Percentiles rank a stretch among this genome's conserved stretches.
Conservation (phyloP, 2,113 vertebrate species). For the Turnix velox region DNA sequence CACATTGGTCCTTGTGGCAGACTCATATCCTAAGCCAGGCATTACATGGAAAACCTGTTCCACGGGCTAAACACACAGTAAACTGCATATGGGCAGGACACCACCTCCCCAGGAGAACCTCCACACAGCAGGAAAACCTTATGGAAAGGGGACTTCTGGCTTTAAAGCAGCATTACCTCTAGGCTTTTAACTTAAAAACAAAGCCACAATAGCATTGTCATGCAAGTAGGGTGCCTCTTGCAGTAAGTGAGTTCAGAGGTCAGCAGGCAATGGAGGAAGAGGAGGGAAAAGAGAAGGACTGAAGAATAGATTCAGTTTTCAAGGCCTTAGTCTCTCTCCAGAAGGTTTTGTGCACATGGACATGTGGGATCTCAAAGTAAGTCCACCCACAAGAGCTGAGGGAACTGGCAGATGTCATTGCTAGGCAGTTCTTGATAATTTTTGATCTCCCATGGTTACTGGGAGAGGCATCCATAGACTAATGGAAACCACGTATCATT, state of each 20-base stretch:
- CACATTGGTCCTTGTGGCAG: not conserved
- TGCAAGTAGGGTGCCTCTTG: not conserved
- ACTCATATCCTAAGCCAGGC: not conserved
- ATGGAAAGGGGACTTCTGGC: not conserved
- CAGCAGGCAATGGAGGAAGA: not conserved
- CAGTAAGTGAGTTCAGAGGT: not conserved
- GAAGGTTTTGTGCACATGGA: not conserved
- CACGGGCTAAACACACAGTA: not conserved
- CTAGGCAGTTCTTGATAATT: fast-evolving
- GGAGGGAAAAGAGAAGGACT: not conserved
- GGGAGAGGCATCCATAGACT: not conserved
- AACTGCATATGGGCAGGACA: fast-evolving
- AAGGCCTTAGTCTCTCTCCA: not conserved
- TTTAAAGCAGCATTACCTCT: not conserved
- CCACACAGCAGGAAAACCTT: not conserved
- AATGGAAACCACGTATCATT: not conserved
- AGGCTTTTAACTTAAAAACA: not conserved
- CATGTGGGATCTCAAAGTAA: not conserved
- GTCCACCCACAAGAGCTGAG: fast-evolving
- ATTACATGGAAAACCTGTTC: not conserved
- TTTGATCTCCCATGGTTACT: not conserved
- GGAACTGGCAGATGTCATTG: not conserved
- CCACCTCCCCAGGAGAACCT: not conserved
- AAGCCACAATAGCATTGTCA: not conserved
- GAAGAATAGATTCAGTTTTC: not conserved